These are phyloP conservation scores for Pyralis farinalis DNA, from an alignment of 2,888 invertebrate genomes.

Conservation along the genomic window DNA sequence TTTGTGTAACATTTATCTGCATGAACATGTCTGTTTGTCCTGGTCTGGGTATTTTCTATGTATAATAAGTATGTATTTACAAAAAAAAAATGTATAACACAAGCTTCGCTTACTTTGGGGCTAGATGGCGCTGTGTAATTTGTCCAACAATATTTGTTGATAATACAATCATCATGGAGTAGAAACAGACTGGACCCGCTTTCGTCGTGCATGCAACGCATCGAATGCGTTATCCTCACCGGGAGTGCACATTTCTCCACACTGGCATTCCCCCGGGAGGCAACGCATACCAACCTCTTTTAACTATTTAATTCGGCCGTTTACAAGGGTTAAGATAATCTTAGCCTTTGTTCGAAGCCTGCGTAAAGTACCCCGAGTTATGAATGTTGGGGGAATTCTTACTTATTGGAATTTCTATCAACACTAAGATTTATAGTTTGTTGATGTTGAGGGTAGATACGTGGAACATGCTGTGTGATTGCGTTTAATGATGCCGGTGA, in stretches of 20 bases:
- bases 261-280: conserved; percentile 22
- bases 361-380: conserved; percentile 56
- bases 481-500: background rate
- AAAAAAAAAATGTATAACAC: too few species aligned
- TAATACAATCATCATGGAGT: too few species aligned
- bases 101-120: too few species aligned
- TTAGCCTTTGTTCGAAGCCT: conserved; percentile 52
- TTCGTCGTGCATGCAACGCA: too few species aligned
- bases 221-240: too few species aligned
- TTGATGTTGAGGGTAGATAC: conserved; percentile 7
- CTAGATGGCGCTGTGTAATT: too few species aligned
- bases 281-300: conserved; percentile 42
- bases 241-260: background rate
- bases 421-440: conserved; percentile 7
- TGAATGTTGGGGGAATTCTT: conserved; percentile 16
- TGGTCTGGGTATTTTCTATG: too few species aligned
- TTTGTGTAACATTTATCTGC: too few species aligned
- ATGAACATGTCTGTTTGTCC: too few species aligned
- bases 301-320: conserved; percentile 69
- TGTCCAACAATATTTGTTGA: too few species aligned
- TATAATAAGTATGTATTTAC: too few species aligned
- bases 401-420: conserved; percentile 9
- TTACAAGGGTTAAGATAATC: conserved; percentile 58
- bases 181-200: too few species aligned
- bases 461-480: background rate